Base-by-base conservation (phyloP, 2,113 vertebrate species). In the Dolichallabes microphthalmus region DNA sequence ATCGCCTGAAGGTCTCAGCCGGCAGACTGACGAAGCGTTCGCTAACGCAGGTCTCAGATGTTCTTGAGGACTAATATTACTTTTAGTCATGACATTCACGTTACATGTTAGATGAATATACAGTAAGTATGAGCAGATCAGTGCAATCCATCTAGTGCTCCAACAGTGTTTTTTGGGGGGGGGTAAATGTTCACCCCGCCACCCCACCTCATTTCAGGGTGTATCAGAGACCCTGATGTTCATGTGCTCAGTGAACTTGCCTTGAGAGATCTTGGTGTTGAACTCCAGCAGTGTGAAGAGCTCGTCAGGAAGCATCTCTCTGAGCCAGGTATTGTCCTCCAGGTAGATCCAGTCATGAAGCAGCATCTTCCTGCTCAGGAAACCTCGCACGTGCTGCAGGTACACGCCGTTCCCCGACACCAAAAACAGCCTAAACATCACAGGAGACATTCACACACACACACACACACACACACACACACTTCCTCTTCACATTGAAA, bases 221-320 rank as follows among this genome's bases (percentile, higher is more conserved):
- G 53, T 15, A 22, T 22, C 58, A 0, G 57, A 58, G 58, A 60
- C 22, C 58, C 58, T 60, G 7, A 0, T 8, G 60, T 22, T 64
- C 12, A 7, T 35, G n/a, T 30, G 30, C n/a, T 73, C 63, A 4
- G 19, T 13, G 39, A 57, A 82, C 69, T 13, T 82, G 87, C 93
- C 93, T 90, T 93, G 90, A 73, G 68, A 58, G 30, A 93, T 91
- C 83, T 92, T 93, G 10, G 90, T 91, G 84, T 92, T 87, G 69
- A 90, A 93, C 85, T 93, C 91, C 87, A 93, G 82, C 32, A 92
- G 82, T 0, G 78, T 81, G 79, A 83, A 90, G 9, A 93, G 89
- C 35, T 90, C 60, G 3, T 91, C 89, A 15, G 92, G 88, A 4
- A 93, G 89, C 52, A 92, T 66, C n/a, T 80, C 83, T 79, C 86